Evolutionary conservation across 2,888 invertebrate genomes (phyloP), one percentile per base, ranked within the genome.

Genomic region (Rhagium mordax): DNA sequence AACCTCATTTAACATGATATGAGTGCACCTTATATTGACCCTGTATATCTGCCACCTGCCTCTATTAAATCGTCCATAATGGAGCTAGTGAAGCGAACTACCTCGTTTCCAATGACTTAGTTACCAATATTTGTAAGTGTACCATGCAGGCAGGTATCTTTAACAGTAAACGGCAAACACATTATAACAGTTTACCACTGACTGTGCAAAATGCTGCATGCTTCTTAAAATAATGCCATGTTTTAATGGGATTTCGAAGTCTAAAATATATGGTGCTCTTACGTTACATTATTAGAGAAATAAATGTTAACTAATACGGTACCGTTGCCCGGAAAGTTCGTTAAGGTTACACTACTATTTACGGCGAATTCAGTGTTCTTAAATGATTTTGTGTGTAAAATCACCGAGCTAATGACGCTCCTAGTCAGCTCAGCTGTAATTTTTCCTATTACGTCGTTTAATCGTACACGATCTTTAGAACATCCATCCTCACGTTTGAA

Each of bases 41-140:
- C 41, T 41, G n/a, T 41, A n/a, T 41, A 55, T 55, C n/a, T 55
- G 55, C 24, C 55, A 24, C 24, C 55, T 55, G 55, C 24, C 27
- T 41, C n/a, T 20, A 55, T 55, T 24, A 20, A 24, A 20, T 20
- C 24, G 55, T 24, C 55, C 55, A 55, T 55, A 55, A 55, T 55
- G 55, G 24, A 55, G 55, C 24, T 55, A 55, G 59, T 33, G 27
- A 59, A 59, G 29, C 33, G 59, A 41, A 62, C 62, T 62, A 24
- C 62, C 62, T 62, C 47, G 49, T 62, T 62, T 62, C 62, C 62
- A 62, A 49, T 62, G 62, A 62, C 62, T 62, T 62, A 62, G 21
- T 62, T 62, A 62, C 24, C 49, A 48, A 62, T 47, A 49, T 41
- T 21, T 33, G 41, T 49, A 20, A 13, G 49, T 62, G n/a, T 62